Base-by-base conservation (phyloP, 2,113 vertebrate species). In the Lethenteron reissneri region DNA sequence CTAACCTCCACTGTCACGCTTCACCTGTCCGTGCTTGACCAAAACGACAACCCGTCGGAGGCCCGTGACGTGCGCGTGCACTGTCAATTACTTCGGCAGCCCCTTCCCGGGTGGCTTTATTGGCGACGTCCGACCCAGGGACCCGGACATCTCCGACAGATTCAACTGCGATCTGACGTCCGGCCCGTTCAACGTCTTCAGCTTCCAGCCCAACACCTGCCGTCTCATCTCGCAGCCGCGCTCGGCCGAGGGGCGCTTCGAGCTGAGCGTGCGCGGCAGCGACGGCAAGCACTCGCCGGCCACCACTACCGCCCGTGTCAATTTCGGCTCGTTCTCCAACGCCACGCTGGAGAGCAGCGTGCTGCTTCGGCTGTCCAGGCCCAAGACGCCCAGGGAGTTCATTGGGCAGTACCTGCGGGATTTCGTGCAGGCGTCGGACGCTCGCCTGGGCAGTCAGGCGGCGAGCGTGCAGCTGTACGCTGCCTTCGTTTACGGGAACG, bases 1-100 rank as follows among this genome's bases (percentile, higher is more conserved):
- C 97, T 97, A 92, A 95, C 91, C 60, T 97, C 94, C 70, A 99
- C 90, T 0, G 91, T 88, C 74, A 97, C 88, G 0, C 84, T 99
- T 75, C 88, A 85, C 2, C 76, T 99, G 72, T 84, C 81, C 62
- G 82, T 99, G 56, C 82, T 84, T 57, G 94, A 99, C 76, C 85
- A 95, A 76, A 99, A 99, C 0, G 94, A 97, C 81, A 99, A 97
- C 74, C 92, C 94, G 0, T 97, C 94, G 1, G 86, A 90, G 76
- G 80, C 94, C 9, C 85, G 94, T 73, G 81, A 86, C 0, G 81
- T 95, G 73, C 90, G 96, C 76, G 85, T 99, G 77, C 91, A 86
- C 73, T n/a, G 89, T 99, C 73, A 82, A 90, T 76, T 95, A 92
- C 74, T 96, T 87, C 12, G 92, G 89, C 69, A 90, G 84, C 76